A percentile compares a stretch with the other conserved stretches of the same genome.
These are phyloP conservation scores for Noctua comes DNA, from an alignment of 2,888 invertebrate genomes.

Conservation along the genomic window DNA sequence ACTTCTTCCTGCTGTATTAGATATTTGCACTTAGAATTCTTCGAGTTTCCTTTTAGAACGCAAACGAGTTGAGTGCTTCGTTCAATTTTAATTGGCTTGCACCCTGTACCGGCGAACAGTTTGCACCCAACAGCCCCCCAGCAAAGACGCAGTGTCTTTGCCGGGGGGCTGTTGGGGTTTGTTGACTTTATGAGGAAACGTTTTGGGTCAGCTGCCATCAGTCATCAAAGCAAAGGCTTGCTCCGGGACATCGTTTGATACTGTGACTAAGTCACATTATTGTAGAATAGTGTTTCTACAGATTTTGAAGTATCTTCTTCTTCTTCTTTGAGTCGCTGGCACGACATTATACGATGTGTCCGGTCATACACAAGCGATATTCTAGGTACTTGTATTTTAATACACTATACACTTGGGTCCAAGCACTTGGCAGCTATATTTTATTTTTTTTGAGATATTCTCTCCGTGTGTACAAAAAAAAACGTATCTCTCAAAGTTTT, in stretches of 20 bases:
- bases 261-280: not conserved
- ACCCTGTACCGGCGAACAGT: not conserved
- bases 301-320: not conserved
- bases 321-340: not conserved
- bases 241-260: constrained; percentile 4
- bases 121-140: not conserved
- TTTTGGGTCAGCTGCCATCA: not conserved
- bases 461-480: too few species aligned
- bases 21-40: not conserved
- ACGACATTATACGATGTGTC: too few species aligned
- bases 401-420: too few species aligned
- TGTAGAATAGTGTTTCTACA: not conserved
- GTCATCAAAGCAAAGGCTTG: constrained; percentile 6
- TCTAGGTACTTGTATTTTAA: too few species aligned
- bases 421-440: too few species aligned
- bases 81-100: constrained; percentile 38
- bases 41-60: not conserved
- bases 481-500: too few species aligned
- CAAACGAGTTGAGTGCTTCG: constrained; percentile 9
- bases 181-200: not conserved
- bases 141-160: constrained; percentile 16
- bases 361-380: too few species aligned
- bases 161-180: too few species aligned
- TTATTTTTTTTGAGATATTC: too few species aligned
- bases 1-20: not conserved